Conservation (phyloP, 2,888 invertebrate genomes). For the Calliphora vomitoria region DNA sequence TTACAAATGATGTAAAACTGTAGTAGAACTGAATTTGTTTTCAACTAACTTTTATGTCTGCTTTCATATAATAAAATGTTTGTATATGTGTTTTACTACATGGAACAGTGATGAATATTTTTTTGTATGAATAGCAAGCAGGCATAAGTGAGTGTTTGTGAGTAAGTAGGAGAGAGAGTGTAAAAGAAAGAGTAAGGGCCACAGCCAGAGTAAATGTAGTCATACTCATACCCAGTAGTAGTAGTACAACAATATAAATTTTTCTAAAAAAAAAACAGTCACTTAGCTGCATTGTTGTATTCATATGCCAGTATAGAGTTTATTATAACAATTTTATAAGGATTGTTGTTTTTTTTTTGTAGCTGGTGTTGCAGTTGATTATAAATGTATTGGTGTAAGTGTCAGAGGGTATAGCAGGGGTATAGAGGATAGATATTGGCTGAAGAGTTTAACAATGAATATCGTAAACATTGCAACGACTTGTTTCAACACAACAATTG, state of each 20-base stretch:
- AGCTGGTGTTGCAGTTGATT: conserved; percentile 11
- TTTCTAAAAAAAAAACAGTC: conserved; percentile 53
- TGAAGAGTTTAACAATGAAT: conserved; percentile 30
- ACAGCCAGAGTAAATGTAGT: background rate
- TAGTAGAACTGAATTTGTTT: too few species aligned
- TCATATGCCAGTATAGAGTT: conserved; percentile 60
- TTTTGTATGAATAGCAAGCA: background rate
- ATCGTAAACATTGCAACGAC: conserved; percentile 40
- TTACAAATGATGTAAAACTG: too few species aligned
- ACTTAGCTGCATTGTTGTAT: conserved; percentile 67
- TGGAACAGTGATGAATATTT: background rate
- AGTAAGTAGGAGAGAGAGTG: background rate
- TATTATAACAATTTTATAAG: conserved; percentile 66
- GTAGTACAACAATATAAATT: conserved; percentile 42
- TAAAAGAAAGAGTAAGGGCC: background rate
- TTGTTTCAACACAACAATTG: conserved; percentile 53
- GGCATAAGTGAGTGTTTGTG: background rate
- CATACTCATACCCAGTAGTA: background rate
- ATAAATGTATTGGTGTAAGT: conserved; percentile 37
- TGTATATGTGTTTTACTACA: too few species aligned
- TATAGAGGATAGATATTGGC: background rate
- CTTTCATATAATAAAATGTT: too few species aligned
- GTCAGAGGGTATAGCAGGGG: background rate
- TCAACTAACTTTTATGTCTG: too few species aligned
- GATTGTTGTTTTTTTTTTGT: conserved; percentile 18